Evolutionary conservation across 2,113 vertebrate genomes (phyloP).

Genomic region (Phalacrocorax carbo): DNA sequence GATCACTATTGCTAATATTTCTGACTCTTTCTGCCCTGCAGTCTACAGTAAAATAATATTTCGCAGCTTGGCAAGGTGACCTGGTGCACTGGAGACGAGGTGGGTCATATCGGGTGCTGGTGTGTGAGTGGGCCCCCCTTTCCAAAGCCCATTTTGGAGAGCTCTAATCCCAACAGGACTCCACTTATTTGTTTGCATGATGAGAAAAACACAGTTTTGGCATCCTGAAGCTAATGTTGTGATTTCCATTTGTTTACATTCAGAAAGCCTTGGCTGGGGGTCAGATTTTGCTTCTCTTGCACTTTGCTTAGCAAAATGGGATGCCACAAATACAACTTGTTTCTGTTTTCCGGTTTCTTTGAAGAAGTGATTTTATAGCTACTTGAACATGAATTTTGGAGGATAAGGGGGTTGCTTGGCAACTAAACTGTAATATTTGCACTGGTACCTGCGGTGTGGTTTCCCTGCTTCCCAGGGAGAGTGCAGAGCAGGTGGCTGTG

Average conservation of each 20-base stretch:
- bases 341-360: background rate
- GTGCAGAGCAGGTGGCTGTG: no score
- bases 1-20: rapidly evolving
- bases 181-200: rapidly evolving
- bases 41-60: rapidly evolving
- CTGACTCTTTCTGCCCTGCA: rapidly evolving
- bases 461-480: background rate
- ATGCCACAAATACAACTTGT: background rate
- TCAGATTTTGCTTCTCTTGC: background rate
- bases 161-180: rapidly evolving
- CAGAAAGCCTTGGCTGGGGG: background rate
- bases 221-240: no score
- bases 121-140: rapidly evolving
- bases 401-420: slow-evolving; percentile 45
- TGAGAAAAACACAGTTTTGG: rapidly evolving
- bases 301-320: background rate
- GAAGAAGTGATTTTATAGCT: slow-evolving; percentile 6
- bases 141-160: rapidly evolving
- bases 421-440: slow-evolving; percentile 17
- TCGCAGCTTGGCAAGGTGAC: rapidly evolving
- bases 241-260: background rate
- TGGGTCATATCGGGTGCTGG: rapidly evolving
- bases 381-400: slow-evolving; percentile 1
- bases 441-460: background rate
- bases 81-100: background rate